These are phyloP conservation scores for Helarctos malayanus DNA, from an alignment of 2,797 vertebrate genomes.

Conservation along the genomic window DNA sequence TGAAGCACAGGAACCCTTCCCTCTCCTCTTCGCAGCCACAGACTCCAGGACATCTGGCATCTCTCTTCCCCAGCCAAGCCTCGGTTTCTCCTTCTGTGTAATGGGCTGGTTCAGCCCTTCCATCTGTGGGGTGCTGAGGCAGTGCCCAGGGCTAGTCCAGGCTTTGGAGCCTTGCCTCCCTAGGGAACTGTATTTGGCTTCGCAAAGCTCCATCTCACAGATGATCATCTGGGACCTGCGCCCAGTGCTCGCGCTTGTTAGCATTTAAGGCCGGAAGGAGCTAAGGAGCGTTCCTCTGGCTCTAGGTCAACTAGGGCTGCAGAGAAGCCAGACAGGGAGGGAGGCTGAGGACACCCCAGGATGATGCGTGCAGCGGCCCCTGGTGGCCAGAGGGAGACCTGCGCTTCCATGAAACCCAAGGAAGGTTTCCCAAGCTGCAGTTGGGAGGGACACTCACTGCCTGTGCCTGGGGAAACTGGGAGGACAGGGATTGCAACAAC, in stretches of 20 bases:
- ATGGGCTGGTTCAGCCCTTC: neutral
- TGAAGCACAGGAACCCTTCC: neutral
- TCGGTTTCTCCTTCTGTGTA: slow-evolving; percentile 55
- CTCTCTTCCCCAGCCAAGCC: neutral
- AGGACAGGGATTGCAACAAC: neutral
- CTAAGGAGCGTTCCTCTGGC: slow-evolving; percentile 32
- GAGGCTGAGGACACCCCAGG: neutral
- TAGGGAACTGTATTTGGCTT: slow-evolving; percentile 21
- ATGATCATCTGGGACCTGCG: slow-evolving; percentile 52
- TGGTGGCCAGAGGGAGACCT: neutral
- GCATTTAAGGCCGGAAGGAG: slow-evolving; percentile 44
- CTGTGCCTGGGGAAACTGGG: neutral
- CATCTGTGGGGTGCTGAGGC: neutral
- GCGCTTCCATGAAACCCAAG: neutral
- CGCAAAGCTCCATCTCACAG: slow-evolving; percentile 51
- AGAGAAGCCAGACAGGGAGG: neutral
- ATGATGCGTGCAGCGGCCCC: neutral
- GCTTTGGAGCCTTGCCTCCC: slow-evolving; percentile 37
- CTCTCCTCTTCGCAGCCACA: neutral
- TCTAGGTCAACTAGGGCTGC: neutral
- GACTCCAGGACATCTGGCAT: neutral
- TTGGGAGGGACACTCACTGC: too few relatives aligned
- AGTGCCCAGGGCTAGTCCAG: neutral
- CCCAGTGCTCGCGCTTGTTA: slow-evolving; percentile 13
- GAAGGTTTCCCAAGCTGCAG: neutral